Evolutionary conservation across 2,797 vertebrate species (phyloP), one percentile per base, ranked within the genome.

Genomic region (Chaetodon trifasciatus): DNA sequence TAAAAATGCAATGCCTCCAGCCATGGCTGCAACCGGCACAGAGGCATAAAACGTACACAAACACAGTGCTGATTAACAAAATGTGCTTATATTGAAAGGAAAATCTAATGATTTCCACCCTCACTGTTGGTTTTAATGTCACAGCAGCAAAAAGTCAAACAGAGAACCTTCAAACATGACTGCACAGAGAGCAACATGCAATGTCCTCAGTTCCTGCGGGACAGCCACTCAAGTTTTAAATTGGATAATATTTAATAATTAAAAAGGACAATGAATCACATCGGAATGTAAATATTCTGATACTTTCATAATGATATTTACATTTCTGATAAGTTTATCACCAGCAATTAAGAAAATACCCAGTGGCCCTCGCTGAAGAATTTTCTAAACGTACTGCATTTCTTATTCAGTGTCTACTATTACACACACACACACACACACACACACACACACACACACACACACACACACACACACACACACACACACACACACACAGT

Each of bases 391-490:
- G 19, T 7, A 23, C 17, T 49, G 19, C 3, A 49, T 50, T 60
- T 73, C 32, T 76, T 69, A 35, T 52, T 81, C 28, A 24, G 19
- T 47, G 23, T 57, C 47, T 10, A 15, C 1, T 8, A 9, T 44
- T 4, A 44, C 21, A 65, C 13, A 42, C 13, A 37, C 19, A 56
- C 58, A 60, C 39, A 57, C 52, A 23, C 42, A 68, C 49, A 53
- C 44, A 23, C 40, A 62, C 23, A 47, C 52, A 28, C 32, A 64
- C 50, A 50, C 53, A 23, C n/a, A 70, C 52, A 52, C 46, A 17
- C 24, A 71, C 42, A 62, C 58, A n/a, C 24, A 71, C 42, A 32
- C 62, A n/a, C 24, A 70, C 53, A 62, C 47, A 17, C 19, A 69
- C 52, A 60, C 39, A 24, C 28, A 72, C 37, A 68, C 58, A 24